A percentile compares a stretch with the other conserved stretches of the same genome.
These are phyloP conservation scores for Clarias platycephalus DNA, from an alignment of 2,797 vertebrate species.

Conservation along the genomic window DNA sequence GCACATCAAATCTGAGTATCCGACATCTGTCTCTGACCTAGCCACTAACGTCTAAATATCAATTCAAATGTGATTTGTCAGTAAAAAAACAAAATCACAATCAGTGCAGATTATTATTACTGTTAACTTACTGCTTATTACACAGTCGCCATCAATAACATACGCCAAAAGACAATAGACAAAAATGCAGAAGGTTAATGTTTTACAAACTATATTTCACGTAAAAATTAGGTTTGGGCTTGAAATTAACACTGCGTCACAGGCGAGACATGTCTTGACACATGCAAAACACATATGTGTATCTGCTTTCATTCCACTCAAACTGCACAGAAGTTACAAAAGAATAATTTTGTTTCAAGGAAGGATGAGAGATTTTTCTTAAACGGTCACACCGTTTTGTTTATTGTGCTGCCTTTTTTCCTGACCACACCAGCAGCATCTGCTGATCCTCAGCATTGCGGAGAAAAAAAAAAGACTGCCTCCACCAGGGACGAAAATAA, in stretches of 20 bases:
- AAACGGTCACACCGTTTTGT: conserved; percentile 35
- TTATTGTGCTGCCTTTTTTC: conserved; percentile 31
- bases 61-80: not conserved
- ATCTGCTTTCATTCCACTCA: no score
- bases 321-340: not conserved
- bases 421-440: conserved; percentile 31
- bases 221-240: not conserved
- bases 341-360: not conserved
- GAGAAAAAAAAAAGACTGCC: conserved; percentile 22
- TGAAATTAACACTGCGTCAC: conserved; percentile 30
- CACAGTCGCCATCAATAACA: not conserved
- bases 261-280: not conserved
- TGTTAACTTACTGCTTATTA: conserved; percentile 14
- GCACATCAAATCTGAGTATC: not conserved
- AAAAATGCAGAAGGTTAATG: not conserved
- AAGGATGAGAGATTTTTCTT: not conserved
- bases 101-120: not conserved
- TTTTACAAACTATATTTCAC: not conserved
- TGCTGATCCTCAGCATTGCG: conserved; percentile 37
- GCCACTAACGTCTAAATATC: not conserved
- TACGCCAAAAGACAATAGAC: not conserved
- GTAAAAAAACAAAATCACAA: not conserved
- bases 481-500: not conserved
- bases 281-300: conserved; percentile 4
- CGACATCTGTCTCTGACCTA: not conserved